A percentile compares a stretch with the other conserved stretches of the same genome.
phyloP scores from a whole-genome alignment of 30 jellyfish, hydroid and myxozoan species.

The Nemopilema nomurai region DNA sequence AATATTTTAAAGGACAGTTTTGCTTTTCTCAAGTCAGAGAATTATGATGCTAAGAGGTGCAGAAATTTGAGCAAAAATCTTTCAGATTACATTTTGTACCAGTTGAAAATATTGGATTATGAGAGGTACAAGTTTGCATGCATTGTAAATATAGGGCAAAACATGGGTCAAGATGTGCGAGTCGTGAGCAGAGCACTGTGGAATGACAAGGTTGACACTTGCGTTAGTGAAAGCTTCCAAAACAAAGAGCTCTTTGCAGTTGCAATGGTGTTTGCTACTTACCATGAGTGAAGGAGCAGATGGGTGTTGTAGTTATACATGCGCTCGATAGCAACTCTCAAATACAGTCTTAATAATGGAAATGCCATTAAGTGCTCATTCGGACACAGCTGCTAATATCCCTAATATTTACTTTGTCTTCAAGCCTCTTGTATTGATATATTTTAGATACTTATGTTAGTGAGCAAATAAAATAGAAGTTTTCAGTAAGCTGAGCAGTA shows the following conservation, averaged over 20 bases:
- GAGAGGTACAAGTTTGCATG: constrained; percentile 70
- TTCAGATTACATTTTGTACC: constrained; percentile 74
- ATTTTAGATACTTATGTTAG: too few relatives aligned
- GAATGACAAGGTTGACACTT: constrained; percentile 72
- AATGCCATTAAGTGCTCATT: too few relatives aligned
- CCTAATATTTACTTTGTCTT: too few relatives aligned
- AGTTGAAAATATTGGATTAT: constrained; percentile 54
- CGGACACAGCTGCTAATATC: too few relatives aligned
- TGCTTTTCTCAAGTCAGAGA: constrained; percentile 54
- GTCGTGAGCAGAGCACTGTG: constrained; percentile 74
- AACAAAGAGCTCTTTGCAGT: constrained; percentile 71
- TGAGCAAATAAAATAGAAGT: too few relatives aligned
- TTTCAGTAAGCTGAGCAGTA: too few relatives aligned
- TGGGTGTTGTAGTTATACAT: too few relatives aligned
- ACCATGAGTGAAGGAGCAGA: constrained; percentile 65
- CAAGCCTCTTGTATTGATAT: too few relatives aligned
- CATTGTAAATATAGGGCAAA: constrained; percentile 74
- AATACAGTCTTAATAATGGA: too few relatives aligned
- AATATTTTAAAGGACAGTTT: constrained; percentile 41
- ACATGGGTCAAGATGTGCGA: constrained; percentile 73
- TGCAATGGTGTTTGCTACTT: constrained; percentile 73
- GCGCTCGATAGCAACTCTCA: too few relatives aligned
- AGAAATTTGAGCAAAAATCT: constrained; percentile 70
- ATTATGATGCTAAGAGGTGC: constrained; percentile 50
- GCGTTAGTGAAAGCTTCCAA: constrained; percentile 51